phyloP scores from a whole-genome alignment of 2,113 vertebrate genomes.

The Prunella himalayana region DNA sequence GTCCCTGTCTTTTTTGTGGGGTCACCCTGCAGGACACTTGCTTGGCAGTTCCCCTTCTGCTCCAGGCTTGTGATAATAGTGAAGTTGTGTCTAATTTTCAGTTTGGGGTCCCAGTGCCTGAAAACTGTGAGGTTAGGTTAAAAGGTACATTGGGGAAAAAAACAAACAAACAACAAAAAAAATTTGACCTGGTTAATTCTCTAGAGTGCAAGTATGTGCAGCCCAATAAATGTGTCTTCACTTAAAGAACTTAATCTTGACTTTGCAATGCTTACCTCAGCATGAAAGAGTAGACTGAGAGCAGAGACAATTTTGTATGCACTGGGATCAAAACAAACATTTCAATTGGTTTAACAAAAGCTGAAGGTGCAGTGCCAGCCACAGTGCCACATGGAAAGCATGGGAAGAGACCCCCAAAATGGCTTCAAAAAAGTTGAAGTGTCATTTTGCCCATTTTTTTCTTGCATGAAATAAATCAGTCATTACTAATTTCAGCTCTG shows the following conservation, averaged over 20 bases:
- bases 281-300: not conserved
- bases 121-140: not conserved
- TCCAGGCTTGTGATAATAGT: not conserved
- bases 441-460: not conserved
- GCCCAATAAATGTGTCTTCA: not conserved
- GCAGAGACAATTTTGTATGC: not conserved
- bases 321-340: not conserved
- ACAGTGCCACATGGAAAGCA: not conserved
- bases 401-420: not conserved
- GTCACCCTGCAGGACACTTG: not conserved
- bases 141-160: rapidly evolving
- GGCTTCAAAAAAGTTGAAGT: not conserved
- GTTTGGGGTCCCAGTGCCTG: not conserved
- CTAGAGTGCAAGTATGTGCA: not conserved
- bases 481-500: not conserved
- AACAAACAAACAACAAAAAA: not conserved
- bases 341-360: not conserved
- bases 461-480: not conserved
- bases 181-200: not conserved
- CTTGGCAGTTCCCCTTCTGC: not conserved
- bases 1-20: not conserved
- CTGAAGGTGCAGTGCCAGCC: not conserved
- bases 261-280: not conserved
- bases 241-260: not conserved
- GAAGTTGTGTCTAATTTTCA: not conserved